Conservation (phyloP, 2,113 vertebrate species). For the Salminus brasiliensis region DNA sequence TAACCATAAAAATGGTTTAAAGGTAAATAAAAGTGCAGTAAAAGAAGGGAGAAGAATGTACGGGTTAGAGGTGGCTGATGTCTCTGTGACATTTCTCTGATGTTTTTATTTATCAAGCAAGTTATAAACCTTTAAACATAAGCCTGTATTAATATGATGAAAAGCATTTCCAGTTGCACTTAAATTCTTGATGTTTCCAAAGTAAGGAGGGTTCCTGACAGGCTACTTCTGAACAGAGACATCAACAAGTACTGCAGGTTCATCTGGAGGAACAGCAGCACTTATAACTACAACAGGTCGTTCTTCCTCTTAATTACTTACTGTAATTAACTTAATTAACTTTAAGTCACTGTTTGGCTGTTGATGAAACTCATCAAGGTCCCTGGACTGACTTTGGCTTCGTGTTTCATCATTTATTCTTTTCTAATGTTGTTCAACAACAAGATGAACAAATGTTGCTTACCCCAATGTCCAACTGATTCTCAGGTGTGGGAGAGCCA, state of each 20-base stretch:
- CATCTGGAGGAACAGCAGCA: conserved; percentile 73
- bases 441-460: no score
- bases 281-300: conserved; percentile 73
- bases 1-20: no score
- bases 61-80: no score
- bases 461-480: not conserved
- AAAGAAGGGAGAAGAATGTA: no score
- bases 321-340: not conserved
- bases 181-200: not conserved
- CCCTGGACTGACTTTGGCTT: no score
- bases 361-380: not conserved
- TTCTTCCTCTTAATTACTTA: not conserved
- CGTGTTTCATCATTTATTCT: no score
- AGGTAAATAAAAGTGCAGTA: no score
- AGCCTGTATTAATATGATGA: no score
- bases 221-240: conserved; percentile 74
- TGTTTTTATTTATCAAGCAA: no score
- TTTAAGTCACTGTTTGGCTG: not conserved
- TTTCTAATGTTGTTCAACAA: not conserved
- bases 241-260: conserved; percentile 79
- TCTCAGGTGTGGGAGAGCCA: conserved; percentile 74
- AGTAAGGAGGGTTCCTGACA: conserved; percentile 63
- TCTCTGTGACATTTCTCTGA: no score
- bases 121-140: no score
- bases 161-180: not conserved